Evolutionary conservation across 2,797 vertebrate species (phyloP).

Genomic region (Dromococcyx pavoninus): DNA sequence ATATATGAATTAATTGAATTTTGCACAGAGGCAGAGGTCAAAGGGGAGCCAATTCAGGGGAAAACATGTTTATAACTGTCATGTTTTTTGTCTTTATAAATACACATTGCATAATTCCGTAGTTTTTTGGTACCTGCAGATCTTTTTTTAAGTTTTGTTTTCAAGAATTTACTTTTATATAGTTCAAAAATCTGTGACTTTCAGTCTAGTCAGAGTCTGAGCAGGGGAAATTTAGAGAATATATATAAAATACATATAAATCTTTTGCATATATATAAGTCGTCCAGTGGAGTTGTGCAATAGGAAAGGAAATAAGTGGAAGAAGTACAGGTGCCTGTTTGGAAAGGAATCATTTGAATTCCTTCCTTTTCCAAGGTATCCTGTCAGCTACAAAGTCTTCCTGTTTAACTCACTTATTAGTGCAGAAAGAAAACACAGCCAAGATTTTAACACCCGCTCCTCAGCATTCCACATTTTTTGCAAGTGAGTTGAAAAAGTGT

Average conservation of each 20-base stretch:
- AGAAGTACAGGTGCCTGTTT: not conserved
- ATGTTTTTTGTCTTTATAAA: slow-evolving; percentile 5
- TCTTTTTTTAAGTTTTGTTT: not conserved
- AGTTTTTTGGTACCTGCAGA: not conserved
- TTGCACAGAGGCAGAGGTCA: not conserved
- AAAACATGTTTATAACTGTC: not conserved
- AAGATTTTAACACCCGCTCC: not conserved
- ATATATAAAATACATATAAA: not conserved
- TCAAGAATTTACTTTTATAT: not conserved
- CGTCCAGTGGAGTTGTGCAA: not conserved
- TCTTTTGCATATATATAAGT: not conserved
- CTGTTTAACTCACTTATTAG: not conserved
- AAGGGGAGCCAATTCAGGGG: not conserved
- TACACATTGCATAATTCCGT: not conserved
- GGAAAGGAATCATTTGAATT: not conserved
- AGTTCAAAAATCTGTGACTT: not conserved
- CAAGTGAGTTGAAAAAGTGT: not conserved
- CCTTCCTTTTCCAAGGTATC: not conserved
- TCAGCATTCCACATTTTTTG: not conserved
- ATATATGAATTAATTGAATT: slow-evolving; percentile 28
- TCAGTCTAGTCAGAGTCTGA: not conserved
- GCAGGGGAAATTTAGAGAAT: not conserved
- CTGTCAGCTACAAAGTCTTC: not conserved
- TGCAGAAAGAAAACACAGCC: not conserved
- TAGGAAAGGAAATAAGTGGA: not conserved